phyloP scores from a whole-genome alignment of 2,888 invertebrate genomes.

The Drosophila fulvimacula region DNA sequence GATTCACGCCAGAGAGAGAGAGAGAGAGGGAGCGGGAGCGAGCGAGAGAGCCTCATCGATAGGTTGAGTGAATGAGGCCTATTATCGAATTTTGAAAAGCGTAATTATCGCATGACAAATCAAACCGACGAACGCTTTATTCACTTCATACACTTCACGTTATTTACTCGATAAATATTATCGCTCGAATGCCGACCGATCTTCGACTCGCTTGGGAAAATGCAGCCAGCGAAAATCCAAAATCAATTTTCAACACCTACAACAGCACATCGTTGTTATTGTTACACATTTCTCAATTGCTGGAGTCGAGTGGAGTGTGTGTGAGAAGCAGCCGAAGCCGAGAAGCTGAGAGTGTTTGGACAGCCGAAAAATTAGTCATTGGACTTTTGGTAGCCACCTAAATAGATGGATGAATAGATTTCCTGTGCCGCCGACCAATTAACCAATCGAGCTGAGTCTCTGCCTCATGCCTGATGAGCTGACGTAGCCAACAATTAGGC shows the following conservation, averaged over 20 bases:
- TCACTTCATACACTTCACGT: slow-evolving; percentile 17
- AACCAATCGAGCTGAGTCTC: slow-evolving; percentile 35
- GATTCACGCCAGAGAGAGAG: not conserved
- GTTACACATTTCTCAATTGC: slow-evolving; percentile 51
- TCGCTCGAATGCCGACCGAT: slow-evolving; percentile 38
- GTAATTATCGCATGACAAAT: slow-evolving; percentile 79
- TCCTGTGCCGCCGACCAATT: slow-evolving; percentile 48
- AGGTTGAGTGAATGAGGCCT: slow-evolving; percentile 67
- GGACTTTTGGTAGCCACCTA: slow-evolving; percentile 30
- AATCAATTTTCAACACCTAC: slow-evolving; percentile 53
- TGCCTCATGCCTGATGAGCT: not conserved
- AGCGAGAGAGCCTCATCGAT: slow-evolving; percentile 38
- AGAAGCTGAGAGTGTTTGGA: slow-evolving; percentile 43
- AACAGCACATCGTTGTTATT: slow-evolving; percentile 43
- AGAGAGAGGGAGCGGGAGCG: not conserved
- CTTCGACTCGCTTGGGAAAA: slow-evolving; percentile 48
- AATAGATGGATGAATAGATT: slow-evolving; percentile 50
- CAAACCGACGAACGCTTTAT: slow-evolving; percentile 56
- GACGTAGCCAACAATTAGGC: slow-evolving; percentile 18
- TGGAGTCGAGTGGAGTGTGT: slow-evolving; percentile 15
- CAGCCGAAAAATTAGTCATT: slow-evolving; percentile 60
- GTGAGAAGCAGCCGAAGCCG: slow-evolving; percentile 50
- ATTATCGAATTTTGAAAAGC: slow-evolving; percentile 78
- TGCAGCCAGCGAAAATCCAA: slow-evolving; percentile 21
- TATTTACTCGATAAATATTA: slow-evolving; percentile 78